phyloP scores from a whole-genome alignment of 2,888 invertebrate genomes.

The Lasius fuliginosus region DNA sequence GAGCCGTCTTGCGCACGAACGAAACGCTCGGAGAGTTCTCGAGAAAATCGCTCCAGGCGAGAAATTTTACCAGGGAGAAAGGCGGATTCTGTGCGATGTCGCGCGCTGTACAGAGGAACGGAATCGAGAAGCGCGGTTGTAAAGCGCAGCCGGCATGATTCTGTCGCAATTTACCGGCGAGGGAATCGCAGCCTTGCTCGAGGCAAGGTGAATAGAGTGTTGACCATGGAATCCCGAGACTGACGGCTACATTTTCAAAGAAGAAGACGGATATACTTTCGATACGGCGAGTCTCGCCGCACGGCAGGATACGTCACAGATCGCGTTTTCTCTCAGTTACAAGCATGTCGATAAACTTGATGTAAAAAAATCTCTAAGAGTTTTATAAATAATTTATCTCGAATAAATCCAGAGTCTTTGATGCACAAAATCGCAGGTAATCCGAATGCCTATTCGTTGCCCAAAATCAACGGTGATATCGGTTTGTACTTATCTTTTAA shows the following conservation, averaged over 20 bases:
- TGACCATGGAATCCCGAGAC: constrained; percentile 63
- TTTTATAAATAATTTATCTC: background rate
- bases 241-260: constrained; percentile 59
- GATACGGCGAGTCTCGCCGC: constrained; percentile 4
- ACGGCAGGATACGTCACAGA: background rate
- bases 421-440: background rate
- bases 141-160: constrained; percentile 66
- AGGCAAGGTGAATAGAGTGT: constrained; percentile 80
- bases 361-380: background rate
- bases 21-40: constrained; percentile 59
- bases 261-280: constrained; percentile 16
- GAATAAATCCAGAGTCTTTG: background rate
- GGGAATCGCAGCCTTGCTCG: constrained; percentile 83
- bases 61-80: constrained; percentile 78
- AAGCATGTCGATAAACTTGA: background rate
- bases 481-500: background rate
- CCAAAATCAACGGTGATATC: background rate
- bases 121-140: constrained; percentile 57
- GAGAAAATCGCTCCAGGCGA: constrained; percentile 74
- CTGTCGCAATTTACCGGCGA: constrained; percentile 80
- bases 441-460: background rate
- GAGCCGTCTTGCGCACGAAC: constrained; percentile 59
- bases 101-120: constrained; percentile 40
- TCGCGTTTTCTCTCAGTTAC: constrained; percentile 1
- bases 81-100: constrained; percentile 63